A percentile compares a stretch with the other conserved stretches of the same genome.
Evolutionary conservation across 1,140 invertebrate species (phyloP).

Genomic region (Procambarus virginalis): DNA sequence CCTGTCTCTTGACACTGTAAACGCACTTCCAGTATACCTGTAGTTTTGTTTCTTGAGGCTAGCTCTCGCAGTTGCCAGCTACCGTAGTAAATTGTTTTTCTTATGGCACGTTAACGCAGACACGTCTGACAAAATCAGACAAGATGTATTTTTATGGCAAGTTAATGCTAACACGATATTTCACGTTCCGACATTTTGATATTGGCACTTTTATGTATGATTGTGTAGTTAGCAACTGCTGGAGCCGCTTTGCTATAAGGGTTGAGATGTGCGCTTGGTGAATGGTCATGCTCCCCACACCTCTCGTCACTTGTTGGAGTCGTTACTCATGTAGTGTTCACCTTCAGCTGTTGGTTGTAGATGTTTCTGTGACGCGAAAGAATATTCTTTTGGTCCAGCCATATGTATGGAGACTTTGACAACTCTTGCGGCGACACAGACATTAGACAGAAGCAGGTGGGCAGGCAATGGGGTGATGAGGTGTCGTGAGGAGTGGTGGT

Average conservation of each 20-base stretch:
- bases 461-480: not conserved
- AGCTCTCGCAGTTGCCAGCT: not conserved
- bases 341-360: too few species aligned
- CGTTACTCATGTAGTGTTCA: not conserved
- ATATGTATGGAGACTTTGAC: not conserved
- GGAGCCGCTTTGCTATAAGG: not conserved
- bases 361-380: too few species aligned
- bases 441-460: not conserved
- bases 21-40: not conserved
- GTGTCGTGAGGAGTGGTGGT: not conserved
- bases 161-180: not conserved
- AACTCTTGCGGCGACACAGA: not conserved
- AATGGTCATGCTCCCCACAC: not conserved
- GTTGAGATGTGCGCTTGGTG: not conserved
- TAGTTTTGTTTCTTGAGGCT: not conserved
- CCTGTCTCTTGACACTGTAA: not conserved
- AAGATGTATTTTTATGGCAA: not conserved
- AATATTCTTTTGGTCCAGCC: too few species aligned
- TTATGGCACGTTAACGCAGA: too few species aligned
- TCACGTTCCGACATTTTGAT: not conserved
- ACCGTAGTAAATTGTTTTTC: not conserved
- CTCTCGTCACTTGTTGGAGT: not conserved
- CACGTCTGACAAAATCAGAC: too few species aligned
- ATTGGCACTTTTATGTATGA: not conserved
- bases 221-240: not conserved